Base-by-base conservation (phyloP, 1,140 invertebrate genomes). In the Cephus cinctus region DNA sequence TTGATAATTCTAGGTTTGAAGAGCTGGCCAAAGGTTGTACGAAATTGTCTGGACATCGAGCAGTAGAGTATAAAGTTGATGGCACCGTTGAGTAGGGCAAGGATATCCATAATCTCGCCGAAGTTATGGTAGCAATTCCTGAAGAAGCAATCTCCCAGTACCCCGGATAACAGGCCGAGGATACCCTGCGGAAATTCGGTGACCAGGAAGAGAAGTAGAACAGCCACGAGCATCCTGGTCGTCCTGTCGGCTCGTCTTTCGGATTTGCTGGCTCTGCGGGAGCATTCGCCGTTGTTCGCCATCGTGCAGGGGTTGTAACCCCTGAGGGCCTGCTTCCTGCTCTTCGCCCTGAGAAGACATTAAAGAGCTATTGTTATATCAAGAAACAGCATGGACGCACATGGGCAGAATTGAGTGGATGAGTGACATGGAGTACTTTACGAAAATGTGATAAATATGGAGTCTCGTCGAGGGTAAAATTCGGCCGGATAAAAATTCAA, bases 31-130 rank as follows among this genome's bases (percentile, higher is more conserved):
- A 96, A 96, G 1, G 92, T 94, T 34, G 85, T 82, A 9, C 94
- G 79, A 70, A 97, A 98, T 78, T 96, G 93, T 35, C 89, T 80
- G 30, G 90, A 94, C 94, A 97, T 98, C 19, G 88, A 86, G 56
- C 94, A 96, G 67, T 97, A 98, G 4, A 98, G 80, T 31, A 98
- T 87, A 67, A 98, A 97, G 66, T 95, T 96, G 31, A 97, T 88
- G 5, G 91, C 88, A 4, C 90, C 92, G 75, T 97, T 98, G 42
- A 97, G 74, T 3, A 98, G 76, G 0, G 94, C 94, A 41, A 96
- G 73, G 14, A 96, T 83, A 67, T 98, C 95, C 88, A 96, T 92
- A 5, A 96, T 59, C 67, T 95, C 91, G 1, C 92, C 92, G 39
- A 95, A 87, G 20, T 85, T 83, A 70, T 83, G 78, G 61, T 90